Evolutionary conservation across 2,113 vertebrate genomes (phyloP).

Genomic region (Eubucco bourcierii): DNA sequence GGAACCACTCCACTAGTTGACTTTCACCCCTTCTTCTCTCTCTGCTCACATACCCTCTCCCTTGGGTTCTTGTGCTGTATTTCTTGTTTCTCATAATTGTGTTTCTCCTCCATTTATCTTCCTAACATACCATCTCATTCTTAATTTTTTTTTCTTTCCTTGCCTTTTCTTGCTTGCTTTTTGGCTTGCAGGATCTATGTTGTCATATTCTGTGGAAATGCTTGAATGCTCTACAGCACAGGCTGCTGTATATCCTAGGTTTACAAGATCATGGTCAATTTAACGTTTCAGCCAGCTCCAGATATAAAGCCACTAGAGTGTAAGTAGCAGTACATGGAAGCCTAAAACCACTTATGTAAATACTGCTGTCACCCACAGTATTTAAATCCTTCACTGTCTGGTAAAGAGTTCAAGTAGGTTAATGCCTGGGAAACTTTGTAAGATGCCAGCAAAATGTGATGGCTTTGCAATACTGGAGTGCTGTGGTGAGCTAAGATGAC

Average conservation of each 20-base stretch:
- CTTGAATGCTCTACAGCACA: conserved; percentile 44
- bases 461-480: not conserved
- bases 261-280: conserved; percentile 57
- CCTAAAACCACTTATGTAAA: conserved; percentile 34
- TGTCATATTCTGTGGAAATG: conserved; percentile 42
- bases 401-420: conserved; percentile 23
- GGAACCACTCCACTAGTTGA: conserved; percentile 4
- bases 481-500: not conserved
- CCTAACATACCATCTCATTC: not conserved
- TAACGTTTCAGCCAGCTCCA: conserved; percentile 51
- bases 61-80: not conserved
- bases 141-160: not conserved
- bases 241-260: conserved; percentile 1
- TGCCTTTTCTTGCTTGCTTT: not conserved
- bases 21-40: conserved; percentile 1
- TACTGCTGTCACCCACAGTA: not conserved
- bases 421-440: conserved; percentile 1
- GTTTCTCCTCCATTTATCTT: conserved; percentile 37
- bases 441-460: not conserved
- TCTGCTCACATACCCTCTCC: conserved; percentile 2
- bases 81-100: conserved; percentile 1
- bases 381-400: conserved; percentile 28
- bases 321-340: conserved; percentile 33
- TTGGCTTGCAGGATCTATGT: conserved; percentile 2
- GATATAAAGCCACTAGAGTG: conserved; percentile 47